phyloP scores from a whole-genome alignment of 2,888 invertebrate genomes.

The Abrostola triplasia region DNA sequence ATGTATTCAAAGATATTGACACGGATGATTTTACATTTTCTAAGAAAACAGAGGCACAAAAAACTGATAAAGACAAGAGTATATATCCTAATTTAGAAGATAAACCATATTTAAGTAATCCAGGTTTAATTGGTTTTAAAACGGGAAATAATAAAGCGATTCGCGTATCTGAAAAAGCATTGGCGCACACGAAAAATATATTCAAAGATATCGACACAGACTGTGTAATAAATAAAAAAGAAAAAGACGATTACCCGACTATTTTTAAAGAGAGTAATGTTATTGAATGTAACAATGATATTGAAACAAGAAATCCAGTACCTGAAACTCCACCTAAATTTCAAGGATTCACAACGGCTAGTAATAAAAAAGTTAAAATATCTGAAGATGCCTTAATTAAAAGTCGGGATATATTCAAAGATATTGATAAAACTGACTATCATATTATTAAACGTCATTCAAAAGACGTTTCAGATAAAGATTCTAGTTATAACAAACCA shows the following conservation, averaged over 20 bases:
- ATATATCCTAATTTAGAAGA: not conserved
- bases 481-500: not conserved
- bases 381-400: conserved; percentile 66
- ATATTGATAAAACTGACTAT: conserved; percentile 26
- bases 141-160: conserved; percentile 68
- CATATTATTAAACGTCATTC: not conserved
- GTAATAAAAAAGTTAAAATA: conserved; percentile 62
- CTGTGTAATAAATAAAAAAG: not conserved
- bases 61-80: not conserved
- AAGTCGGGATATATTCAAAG: conserved; percentile 60
- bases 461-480: not conserved
- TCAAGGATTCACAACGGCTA: conserved; percentile 71
- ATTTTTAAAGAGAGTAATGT: not conserved
- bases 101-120: not conserved
- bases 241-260: conserved; percentile 12
- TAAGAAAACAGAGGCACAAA: not conserved
- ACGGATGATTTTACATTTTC: not conserved
- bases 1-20: conserved; percentile 38
- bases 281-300: conserved; percentile 13
- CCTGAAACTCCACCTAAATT: conserved; percentile 26
- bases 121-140: conserved; percentile 23
- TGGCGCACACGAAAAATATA: conserved; percentile 64
- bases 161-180: conserved; percentile 61
- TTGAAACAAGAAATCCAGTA: conserved; percentile 3
- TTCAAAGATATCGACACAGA: conserved; percentile 62